Conservation (phyloP, 2,888 invertebrate genomes). For the Orchesella flavescens region DNA sequence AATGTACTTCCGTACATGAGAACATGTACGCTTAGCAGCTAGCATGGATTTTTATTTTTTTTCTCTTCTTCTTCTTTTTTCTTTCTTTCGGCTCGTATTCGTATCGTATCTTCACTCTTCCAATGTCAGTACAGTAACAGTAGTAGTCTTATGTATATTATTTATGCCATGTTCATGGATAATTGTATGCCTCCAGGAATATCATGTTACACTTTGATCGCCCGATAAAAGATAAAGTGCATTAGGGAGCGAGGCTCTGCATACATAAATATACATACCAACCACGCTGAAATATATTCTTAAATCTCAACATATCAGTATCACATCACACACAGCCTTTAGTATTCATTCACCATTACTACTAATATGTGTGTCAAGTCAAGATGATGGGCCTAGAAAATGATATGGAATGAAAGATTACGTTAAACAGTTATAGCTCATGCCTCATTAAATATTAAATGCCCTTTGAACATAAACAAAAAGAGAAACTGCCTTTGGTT, state of each 20-base stretch:
- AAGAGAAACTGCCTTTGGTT: background rate
- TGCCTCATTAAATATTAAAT: conserved; percentile 56
- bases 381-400: conserved; percentile 2
- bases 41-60: background rate
- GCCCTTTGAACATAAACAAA: conserved; percentile 39
- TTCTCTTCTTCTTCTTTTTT: too few species aligned
- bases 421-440: conserved; percentile 27
- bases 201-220: conserved; percentile 66
- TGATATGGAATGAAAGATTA: conserved; percentile 13
- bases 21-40: background rate
- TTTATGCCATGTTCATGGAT: conserved; percentile 37
- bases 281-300: too few species aligned
- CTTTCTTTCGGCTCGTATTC: too few species aligned
- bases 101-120: too few species aligned
- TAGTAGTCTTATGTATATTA: too few species aligned
- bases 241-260: background rate
- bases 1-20: conserved; percentile 55
- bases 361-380: too few species aligned
- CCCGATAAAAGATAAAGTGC: conserved; percentile 57
- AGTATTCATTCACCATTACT: too few species aligned
- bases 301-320: too few species aligned
- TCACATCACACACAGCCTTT: too few species aligned
- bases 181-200: conserved; percentile 64
- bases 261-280: too few species aligned
- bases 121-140: too few species aligned